These are phyloP conservation scores for Agrilus planipennis DNA, from an alignment of 1,140 invertebrate genomes.

Conservation along the genomic window DNA sequence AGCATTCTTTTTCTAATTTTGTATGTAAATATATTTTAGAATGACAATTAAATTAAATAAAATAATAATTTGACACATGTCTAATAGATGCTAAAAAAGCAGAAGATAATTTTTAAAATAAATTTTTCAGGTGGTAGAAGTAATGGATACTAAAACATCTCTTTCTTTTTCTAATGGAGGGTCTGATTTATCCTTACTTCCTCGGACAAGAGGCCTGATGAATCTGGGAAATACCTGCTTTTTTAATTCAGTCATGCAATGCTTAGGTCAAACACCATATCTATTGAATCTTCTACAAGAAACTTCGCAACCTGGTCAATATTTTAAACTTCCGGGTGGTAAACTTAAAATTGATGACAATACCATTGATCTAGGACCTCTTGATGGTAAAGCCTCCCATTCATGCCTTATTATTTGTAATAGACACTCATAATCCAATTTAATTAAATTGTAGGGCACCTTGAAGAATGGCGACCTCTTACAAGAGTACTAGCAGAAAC, in stretches of 20 bases:
- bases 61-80: too few species aligned
- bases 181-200: conserved; percentile 29
- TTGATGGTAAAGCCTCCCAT: conserved; percentile 29
- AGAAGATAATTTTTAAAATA: too few species aligned
- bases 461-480: conserved; percentile 59
- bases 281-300: conserved; percentile 61
- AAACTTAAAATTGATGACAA: conserved; percentile 40
- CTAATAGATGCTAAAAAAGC: too few species aligned
- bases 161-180: too few species aligned
- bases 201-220: conserved; percentile 51
- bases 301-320: conserved; percentile 52
- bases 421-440: neutral
- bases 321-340: conserved; percentile 57
- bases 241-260: conserved; percentile 92
- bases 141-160: too few species aligned
- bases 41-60: too few species aligned
- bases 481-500: conserved; percentile 55
- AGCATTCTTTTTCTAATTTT: neutral
- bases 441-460: conserved; percentile 38
- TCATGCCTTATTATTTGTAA: neutral
- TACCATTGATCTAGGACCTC: conserved; percentile 27
- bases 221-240: conserved; percentile 96
- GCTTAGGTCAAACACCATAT: conserved; percentile 74
- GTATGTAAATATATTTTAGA: neutral
- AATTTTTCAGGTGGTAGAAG: too few species aligned